Evolutionary conservation across 2,113 vertebrate genomes (phyloP), one percentile per base, ranked within the genome.

Genomic region (Chloebia gouldiae): DNA sequence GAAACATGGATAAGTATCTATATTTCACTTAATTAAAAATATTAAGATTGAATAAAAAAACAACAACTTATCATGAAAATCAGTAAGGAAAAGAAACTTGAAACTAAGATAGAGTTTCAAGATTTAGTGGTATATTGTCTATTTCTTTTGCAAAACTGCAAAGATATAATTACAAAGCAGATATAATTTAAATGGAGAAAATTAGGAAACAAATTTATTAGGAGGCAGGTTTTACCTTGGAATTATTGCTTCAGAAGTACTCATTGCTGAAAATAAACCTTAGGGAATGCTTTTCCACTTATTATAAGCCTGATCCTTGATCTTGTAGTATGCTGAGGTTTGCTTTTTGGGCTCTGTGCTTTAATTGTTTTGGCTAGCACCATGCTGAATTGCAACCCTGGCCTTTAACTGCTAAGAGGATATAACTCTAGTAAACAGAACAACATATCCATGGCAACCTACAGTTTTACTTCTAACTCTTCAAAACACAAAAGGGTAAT

Each of bases 381-480:
- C 91, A 69, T 39, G 66, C 94, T 91, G 89, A 94, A 94, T 92
- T 90, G 73, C 61, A 91, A 42, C 61, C 65, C 49, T 95, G 66
- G 84, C 87, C 84, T 92, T 93, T 96, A 84, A 71, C 91, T 69
- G 83, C 86, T 89, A 54, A 45, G 56, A 79, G 47, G 24, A 84
- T 79, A 78, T 93, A 88, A 83, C 25, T 94, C 70, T 8, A 85
- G 86, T 94, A 96, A 96, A 95, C 85, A 96, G 81, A 91, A 90
- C 51, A 92, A 94, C 84, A 95, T 95, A 96, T 93, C 96, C 94
- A 97, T 96, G 86, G 92, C 93, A 96, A 95, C 91, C 54, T 81
- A 81, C 77, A 82, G 80, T 87, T 93, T 90, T 95, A 87, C 73
- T 92, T 92, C 84, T 69, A 87, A 93, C 77, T 97, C 94, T 93